These are phyloP conservation scores for Diaphora mendica DNA, from an alignment of 2,888 invertebrate species.

Conservation along the genomic window DNA sequence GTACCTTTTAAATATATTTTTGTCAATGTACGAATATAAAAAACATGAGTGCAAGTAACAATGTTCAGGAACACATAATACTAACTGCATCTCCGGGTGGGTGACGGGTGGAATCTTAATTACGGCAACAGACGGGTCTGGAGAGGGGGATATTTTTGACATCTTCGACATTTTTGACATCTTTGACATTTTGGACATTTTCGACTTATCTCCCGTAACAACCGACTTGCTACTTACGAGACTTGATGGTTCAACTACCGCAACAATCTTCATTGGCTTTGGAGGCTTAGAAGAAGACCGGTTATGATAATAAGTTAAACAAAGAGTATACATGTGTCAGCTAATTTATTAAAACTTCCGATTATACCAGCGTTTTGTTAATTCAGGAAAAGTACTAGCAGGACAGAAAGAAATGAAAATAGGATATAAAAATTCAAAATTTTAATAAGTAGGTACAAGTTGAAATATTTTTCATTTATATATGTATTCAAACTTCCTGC, in stretches of 20 bases:
- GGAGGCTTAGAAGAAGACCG: not conserved
- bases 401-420: not conserved
- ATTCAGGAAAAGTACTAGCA: not conserved
- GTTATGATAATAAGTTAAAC: not conserved
- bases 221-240: not conserved
- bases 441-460: too few relatives aligned
- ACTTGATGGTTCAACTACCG: not conserved
- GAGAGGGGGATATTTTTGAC: not conserved
- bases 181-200: not conserved
- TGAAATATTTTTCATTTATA: too few relatives aligned
- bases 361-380: not conserved
- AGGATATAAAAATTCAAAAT: too few relatives aligned
- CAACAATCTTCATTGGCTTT: not conserved
- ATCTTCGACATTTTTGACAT: not conserved
- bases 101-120: not conserved
- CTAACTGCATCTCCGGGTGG: not conserved
- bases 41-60: too few relatives aligned
- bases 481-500: too few relatives aligned
- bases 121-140: not conserved
- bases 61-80: not conserved
- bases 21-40: too few relatives aligned
- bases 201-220: not conserved
- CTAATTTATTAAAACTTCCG: not conserved
- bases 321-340: not conserved
- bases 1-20: too few relatives aligned